phyloP scores from a whole-genome alignment of 1,140 invertebrate species.

The Gryon sp. region DNA sequence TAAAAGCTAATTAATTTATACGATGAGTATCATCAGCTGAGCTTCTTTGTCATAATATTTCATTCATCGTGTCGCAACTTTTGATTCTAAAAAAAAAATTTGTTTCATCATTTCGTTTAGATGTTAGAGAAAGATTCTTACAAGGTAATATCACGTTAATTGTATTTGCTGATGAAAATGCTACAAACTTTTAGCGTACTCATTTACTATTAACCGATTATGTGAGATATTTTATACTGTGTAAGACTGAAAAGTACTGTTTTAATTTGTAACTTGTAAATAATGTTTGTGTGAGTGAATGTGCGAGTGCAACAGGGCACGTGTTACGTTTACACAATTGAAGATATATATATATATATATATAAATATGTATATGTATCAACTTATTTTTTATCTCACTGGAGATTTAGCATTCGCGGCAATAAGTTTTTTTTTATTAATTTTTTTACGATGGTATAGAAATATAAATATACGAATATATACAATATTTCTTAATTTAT shows the following conservation, averaged over 20 bases:
- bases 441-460: conserved; percentile 29
- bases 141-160: background rate
- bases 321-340: conserved; percentile 38
- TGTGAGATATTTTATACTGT: conserved; percentile 65
- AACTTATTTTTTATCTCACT: conserved; percentile 35
- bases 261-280: conserved; percentile 74
- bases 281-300: conserved; percentile 53
- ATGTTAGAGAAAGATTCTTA: too few species aligned
- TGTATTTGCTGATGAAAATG: background rate
- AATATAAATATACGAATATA: conserved; percentile 56
- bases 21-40: too few species aligned
- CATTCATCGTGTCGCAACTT: too few species aligned
- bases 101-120: too few species aligned
- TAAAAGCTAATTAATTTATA: conserved; percentile 6
- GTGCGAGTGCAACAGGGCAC: conserved; percentile 24
- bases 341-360: conserved; percentile 2
- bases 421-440: conserved; percentile 16
- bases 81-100: too few species aligned
- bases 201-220: background rate
- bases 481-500: conserved; percentile 34
- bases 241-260: conserved; percentile 75
- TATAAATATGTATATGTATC: conserved; percentile 23
- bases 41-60: too few species aligned
- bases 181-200: background rate
- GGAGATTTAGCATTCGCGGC: conserved; percentile 8